Base-by-base conservation (phyloP, 2,797 vertebrate genomes). In the Liparis tanakae region DNA sequence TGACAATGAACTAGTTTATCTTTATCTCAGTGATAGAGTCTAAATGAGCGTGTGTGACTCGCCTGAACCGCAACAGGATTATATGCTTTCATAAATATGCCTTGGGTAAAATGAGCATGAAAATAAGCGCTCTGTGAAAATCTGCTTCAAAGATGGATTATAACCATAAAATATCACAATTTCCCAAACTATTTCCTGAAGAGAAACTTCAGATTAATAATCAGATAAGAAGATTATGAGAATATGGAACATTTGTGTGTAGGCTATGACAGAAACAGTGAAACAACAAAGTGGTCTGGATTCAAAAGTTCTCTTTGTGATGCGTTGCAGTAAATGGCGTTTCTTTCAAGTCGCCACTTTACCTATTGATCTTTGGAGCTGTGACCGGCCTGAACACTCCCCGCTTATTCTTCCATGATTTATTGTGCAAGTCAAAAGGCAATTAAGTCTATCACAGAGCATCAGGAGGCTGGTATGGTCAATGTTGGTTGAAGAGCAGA, bases 291-390 rank as follows among this genome's bases (percentile, higher is more conserved):
- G 7, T 9, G 50, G 10, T 34, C 25, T 51, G n/a, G 25, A 59
- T 60, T 25, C 30, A 44, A 37, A 46, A 4, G 33, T 34, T 41
- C 0, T 25, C 7, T 22, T 6, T 34, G 41, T 65, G 34, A 37
- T 6, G 20, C 57, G 15, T 65, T 54, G 25, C 30, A 67, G 22
- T 41, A 48, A 66, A 12, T 61, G 18, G 9, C 56, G 22, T 61
- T 54, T 64, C 51, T 34, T 37, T 34, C 15, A 62, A 57, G 30
- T 43, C 25, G 50, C 20, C 20, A 59, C 54, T 71, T 67, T 5
- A 54, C 6, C 22, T 17, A 78, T 79, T 58, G 55, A 73, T 74
- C 64, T 71, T 50, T 66, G n/a, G 39, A 80, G 43, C 48, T 34
- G 55, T 68, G 72, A 79, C 59, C 18, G 68, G 61, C 14, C 51